A percentile compares a stretch with the other conserved stretches of the same genome.
These are phyloP conservation scores for Gracilinanus agilis DNA, from an alignment of 2,113 vertebrate species.

Conservation along the genomic window DNA sequence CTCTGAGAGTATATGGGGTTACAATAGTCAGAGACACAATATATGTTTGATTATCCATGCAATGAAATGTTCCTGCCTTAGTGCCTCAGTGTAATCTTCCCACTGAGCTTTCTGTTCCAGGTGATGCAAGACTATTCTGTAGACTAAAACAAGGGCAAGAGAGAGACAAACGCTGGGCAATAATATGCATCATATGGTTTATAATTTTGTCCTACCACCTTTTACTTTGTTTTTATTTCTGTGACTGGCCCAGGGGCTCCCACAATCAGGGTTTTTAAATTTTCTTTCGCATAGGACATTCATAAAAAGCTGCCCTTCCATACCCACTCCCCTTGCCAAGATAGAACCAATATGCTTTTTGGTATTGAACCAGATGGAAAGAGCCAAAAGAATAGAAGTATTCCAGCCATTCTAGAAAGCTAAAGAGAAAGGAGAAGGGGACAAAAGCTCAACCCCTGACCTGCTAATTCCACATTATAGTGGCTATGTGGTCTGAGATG, in stretches of 20 bases:
- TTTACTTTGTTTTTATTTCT: neutral
- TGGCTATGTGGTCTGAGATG: neutral
- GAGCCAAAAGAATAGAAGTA: neutral
- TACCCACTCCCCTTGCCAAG: neutral
- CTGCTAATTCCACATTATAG: neutral
- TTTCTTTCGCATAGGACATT: neutral
- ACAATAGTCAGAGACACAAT: neutral
- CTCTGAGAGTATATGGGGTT: neutral
- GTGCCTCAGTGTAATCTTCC: neutral
- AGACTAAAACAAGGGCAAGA: neutral
- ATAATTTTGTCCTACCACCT: neutral
- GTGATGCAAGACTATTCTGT: neutral
- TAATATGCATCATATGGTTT: neutral
- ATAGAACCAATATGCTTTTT: neutral
- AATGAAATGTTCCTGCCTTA: neutral
- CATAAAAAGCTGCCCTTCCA: neutral
- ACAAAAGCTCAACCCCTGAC: neutral
- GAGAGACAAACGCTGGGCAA: neutral
- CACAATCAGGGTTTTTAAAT: neutral
- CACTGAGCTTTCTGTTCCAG: conserved; percentile 38
- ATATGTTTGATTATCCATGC: no score
- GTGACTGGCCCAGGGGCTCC: neutral
- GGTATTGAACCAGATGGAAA: neutral
- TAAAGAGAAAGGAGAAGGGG: neutral
- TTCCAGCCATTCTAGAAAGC: neutral